Evolutionary conservation across 2,797 vertebrate genomes (phyloP).

Genomic region (Botia almorhae): DNA sequence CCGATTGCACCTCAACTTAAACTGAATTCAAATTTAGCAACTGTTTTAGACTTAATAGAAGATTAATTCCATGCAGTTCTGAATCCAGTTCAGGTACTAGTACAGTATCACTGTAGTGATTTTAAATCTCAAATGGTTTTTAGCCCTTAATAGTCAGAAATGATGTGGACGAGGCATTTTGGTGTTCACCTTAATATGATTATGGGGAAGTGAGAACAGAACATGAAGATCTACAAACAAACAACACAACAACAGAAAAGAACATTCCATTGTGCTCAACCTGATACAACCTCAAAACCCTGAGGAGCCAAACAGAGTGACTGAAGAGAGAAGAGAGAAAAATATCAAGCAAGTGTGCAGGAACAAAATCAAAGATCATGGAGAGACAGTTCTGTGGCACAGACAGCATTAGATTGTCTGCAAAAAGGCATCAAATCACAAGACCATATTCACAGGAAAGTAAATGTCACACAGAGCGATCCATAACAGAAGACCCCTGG

Average conservation of each 20-base stretch:
- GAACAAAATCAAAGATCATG: no score
- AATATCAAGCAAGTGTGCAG: neutral
- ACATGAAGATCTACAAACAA: neutral
- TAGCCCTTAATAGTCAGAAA: no score
- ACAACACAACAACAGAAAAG: no score
- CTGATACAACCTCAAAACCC: constrained; percentile 27
- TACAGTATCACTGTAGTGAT: neutral
- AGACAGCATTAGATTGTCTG: neutral
- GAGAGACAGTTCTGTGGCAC: neutral
- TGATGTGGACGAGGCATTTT: neutral
- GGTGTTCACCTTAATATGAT: neutral
- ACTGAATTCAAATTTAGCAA: no score
- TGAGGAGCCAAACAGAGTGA: neutral
- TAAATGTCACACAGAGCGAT: constrained; percentile 18
- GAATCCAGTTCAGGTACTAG: neutral
- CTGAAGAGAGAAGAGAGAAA: constrained; percentile 24
- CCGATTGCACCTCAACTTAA: no score
- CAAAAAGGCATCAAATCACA: constrained; percentile 26
- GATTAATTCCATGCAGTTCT: no score
- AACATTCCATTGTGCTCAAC: neutral
- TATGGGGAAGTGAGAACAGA: neutral
- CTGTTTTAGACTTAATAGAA: no score
- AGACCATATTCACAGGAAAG: neutral
- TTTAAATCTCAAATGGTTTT: no score
- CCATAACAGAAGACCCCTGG: constrained; percentile 4